Evolutionary conservation across 1,140 invertebrate genomes (phyloP), one percentile per base, ranked within the genome.

Genomic region (Leptinotarsa texana): DNA sequence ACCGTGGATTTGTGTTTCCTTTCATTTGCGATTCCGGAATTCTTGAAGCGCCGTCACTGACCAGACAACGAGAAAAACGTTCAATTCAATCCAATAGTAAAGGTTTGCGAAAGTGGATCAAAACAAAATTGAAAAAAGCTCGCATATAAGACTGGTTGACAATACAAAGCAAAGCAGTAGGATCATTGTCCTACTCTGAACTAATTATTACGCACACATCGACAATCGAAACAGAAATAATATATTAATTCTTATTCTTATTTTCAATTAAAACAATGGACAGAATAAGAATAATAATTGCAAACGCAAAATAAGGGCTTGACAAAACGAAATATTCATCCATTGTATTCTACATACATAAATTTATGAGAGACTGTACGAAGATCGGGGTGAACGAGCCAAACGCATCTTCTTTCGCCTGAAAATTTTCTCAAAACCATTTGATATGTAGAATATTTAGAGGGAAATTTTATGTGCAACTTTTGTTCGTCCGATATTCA

Each of bases 241-340:
- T 73, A 73, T 73, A 73, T 73, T 65, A 73, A 73, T 73, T 73
- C 71, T 73, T 73, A 73, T 73, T 73, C 71, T 73, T 73, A 73
- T 73, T 73, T 73, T 73, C 69, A 73, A 73, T 73, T 73, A 73
- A 73, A 73, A 73, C 71, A 73, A 73, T 73, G 63, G 71, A 61
- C 47, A 65, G 71, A 73, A 73, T 73, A 73, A 73, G 71, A 73
- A 73, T 73, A 73, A 73, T 73, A 65, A 73, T 73, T 73, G 71
- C 62, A 73, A 57, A 57, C 69, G 71, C 71, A 65, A 73, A 73
- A 63, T 73, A 73, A 63, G 71, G 71, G 61, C 61, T 65, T 73
- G 61, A 73, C 71, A 73, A 73, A 73, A 73, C 63, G 48, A 73
- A 65, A 73, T 73, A 73, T 73, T 65, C 47, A 65, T 65, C 71